Conservation (phyloP, 2,888 invertebrate species). For the Arenicola marina region DNA sequence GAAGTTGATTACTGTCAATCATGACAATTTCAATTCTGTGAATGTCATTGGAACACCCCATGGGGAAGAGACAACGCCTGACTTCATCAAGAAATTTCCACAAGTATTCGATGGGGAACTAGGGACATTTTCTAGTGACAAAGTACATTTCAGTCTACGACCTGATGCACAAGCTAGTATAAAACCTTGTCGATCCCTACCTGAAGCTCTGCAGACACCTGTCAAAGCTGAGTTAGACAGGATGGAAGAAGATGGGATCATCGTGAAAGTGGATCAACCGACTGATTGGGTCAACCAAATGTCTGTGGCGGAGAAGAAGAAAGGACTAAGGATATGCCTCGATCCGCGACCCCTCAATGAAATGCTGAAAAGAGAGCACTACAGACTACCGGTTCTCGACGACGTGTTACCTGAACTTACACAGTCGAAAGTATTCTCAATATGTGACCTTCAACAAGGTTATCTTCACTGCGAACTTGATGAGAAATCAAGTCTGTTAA, state of each 20-base stretch:
- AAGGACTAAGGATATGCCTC: slow-evolving; percentile 15
- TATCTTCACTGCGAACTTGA: slow-evolving; percentile 15
- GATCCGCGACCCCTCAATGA: slow-evolving; percentile 14
- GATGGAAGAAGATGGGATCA: neutral
- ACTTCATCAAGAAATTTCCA: neutral
- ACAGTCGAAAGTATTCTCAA: slow-evolving; percentile 8
- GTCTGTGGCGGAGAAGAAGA: slow-evolving; percentile 9
- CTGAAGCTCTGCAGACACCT: neutral
- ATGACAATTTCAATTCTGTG: slow-evolving; percentile 10
- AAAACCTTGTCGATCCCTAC: slow-evolving; percentile 8
- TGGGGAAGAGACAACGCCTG: no score
- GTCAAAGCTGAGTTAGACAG: slow-evolving; percentile 7
- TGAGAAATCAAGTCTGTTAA: slow-evolving; percentile 11
- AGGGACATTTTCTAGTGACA: slow-evolving; percentile 7
- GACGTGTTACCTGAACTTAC: slow-evolving; percentile 16
- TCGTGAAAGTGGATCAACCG: slow-evolving; percentile 10
- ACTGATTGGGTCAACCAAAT: slow-evolving; percentile 17
- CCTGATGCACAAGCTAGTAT: neutral
- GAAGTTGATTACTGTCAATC: slow-evolving; percentile 15
- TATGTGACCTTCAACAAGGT: slow-evolving; percentile 16
- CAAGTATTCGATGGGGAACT: slow-evolving; percentile 10
- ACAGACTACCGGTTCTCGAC: slow-evolving; percentile 12
- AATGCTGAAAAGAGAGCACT: slow-evolving; percentile 13
- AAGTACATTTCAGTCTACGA: slow-evolving; percentile 2
- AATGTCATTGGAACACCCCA: neutral